These are phyloP conservation scores for Coleophora flavipennella DNA, from an alignment of 2,888 invertebrate species.

Conservation along the genomic window DNA sequence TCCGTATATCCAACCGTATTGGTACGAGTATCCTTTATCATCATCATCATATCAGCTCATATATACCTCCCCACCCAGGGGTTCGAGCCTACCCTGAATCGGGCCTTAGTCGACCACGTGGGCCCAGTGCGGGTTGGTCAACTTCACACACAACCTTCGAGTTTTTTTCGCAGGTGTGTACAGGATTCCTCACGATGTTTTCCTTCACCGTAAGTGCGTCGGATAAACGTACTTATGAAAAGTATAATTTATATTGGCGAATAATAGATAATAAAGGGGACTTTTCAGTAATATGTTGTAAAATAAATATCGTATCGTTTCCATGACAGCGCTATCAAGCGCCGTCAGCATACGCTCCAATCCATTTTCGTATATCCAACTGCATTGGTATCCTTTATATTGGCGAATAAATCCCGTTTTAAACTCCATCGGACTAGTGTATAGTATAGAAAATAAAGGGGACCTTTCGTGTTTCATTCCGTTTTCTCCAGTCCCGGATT, in stretches of 20 bases:
- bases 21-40: too few species aligned
- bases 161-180: too few species aligned
- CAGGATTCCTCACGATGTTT: too few species aligned
- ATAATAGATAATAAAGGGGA: constrained; percentile 60
- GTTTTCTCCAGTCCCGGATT: constrained; percentile 17
- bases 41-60: too few species aligned
- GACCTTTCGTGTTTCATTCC: constrained; percentile 48
- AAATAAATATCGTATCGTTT: too few species aligned
- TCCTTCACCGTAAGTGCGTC: too few species aligned
- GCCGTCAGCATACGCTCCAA: constrained; percentile 17
- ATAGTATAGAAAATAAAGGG: constrained; percentile 58
- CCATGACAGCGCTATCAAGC: neutral
- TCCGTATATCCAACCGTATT: constrained; percentile 25
- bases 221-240: too few species aligned
- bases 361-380: constrained; percentile 26
- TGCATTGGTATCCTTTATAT: constrained; percentile 35
- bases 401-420: constrained; percentile 57
- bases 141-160: too few species aligned
- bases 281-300: constrained; percentile 5
- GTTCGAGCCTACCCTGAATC: too few species aligned
- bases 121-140: too few species aligned
- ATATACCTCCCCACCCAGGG: too few species aligned
- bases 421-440: constrained; percentile 47
- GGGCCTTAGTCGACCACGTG: too few species aligned
- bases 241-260: constrained; percentile 48